Evolutionary conservation across 2,888 invertebrate species (phyloP).

Genomic region (Acrobeloides nanus): DNA sequence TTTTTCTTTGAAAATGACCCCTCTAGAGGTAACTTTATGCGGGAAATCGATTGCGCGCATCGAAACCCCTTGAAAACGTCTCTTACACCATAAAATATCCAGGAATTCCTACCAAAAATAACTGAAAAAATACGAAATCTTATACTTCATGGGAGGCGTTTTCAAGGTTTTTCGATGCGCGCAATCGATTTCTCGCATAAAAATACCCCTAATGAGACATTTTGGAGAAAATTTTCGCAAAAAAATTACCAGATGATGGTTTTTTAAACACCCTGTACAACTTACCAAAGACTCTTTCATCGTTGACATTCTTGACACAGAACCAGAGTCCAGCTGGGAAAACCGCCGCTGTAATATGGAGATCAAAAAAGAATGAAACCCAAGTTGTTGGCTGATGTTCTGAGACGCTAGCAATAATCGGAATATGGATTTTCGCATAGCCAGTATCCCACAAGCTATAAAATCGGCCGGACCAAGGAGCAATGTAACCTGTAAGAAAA

Average conservation of each 20-base stretch:
- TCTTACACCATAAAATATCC: too few relatives aligned
- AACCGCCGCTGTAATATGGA: conserved; percentile 87
- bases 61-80: too few relatives aligned
- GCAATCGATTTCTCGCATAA: too few relatives aligned
- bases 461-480: conserved; percentile 92
- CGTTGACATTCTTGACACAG: conserved; percentile 91
- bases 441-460: conserved; percentile 99
- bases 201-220: too few relatives aligned
- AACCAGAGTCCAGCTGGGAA: conserved; percentile 99
- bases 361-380: conserved; percentile 97
- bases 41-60: too few relatives aligned
- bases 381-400: conserved; percentile 96
- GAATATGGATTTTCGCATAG: conserved; percentile 97
- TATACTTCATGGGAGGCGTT: background rate
- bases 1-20: too few relatives aligned
- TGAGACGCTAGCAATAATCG: conserved; percentile 95
- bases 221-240: too few relatives aligned
- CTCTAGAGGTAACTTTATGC: too few relatives aligned
- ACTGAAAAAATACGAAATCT: background rate
- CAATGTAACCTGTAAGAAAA: conserved; percentile 73
- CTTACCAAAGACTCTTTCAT: conserved; percentile 91
- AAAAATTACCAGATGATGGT: too few relatives aligned
- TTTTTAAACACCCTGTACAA: too few relatives aligned
- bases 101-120: conserved; percentile 1
- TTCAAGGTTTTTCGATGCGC: too few relatives aligned